A percentile compares a stretch with the other conserved stretches of the same genome.
phyloP scores from a whole-genome alignment of 2,888 invertebrate species.

The Imbricaverruca yamaguchii region DNA sequence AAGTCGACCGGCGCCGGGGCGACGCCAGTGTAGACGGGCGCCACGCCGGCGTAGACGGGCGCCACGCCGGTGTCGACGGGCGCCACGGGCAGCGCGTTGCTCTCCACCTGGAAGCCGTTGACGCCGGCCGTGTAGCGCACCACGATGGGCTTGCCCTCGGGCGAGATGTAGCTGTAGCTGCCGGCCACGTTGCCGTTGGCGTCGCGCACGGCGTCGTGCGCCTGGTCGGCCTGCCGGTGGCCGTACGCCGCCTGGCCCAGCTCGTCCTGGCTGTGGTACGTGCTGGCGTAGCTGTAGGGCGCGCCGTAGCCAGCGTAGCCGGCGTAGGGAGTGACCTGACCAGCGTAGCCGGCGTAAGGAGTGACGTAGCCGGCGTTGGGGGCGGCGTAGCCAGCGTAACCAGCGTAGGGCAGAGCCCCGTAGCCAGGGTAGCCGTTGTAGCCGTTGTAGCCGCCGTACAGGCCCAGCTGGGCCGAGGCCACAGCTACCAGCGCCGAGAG shows the following conservation, averaged over 20 bases:
- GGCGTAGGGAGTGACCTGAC: neutral
- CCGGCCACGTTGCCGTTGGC: conserved; percentile 44
- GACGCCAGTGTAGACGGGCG: neutral
- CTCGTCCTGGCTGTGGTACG: conserved; percentile 37
- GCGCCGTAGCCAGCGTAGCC: conserved; percentile 27
- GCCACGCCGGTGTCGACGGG: conserved; percentile 31
- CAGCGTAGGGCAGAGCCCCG: neutral
- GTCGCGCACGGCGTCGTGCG: conserved; percentile 36
- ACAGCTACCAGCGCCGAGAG: conserved; percentile 8
- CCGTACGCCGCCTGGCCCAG: conserved; percentile 26
- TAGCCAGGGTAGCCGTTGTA: neutral
- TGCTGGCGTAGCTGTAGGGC: conserved; percentile 34
- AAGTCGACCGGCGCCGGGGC: conserved; percentile 13
- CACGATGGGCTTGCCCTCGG: conserved; percentile 42
- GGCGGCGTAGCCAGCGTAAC: neutral
- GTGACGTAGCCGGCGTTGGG: neutral
- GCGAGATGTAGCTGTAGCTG: conserved; percentile 45
- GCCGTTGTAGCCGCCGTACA: neutral
- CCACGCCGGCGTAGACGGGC: neutral
- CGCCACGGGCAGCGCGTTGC: conserved; percentile 38
- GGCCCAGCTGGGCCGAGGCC: neutral
- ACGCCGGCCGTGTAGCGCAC: conserved; percentile 45
- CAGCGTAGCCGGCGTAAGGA: neutral
- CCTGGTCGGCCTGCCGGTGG: conserved; percentile 33
- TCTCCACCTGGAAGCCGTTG: conserved; percentile 43